Evolutionary conservation across 2,888 invertebrate species (phyloP).

Genomic region (Cryptosula pallasiana): DNA sequence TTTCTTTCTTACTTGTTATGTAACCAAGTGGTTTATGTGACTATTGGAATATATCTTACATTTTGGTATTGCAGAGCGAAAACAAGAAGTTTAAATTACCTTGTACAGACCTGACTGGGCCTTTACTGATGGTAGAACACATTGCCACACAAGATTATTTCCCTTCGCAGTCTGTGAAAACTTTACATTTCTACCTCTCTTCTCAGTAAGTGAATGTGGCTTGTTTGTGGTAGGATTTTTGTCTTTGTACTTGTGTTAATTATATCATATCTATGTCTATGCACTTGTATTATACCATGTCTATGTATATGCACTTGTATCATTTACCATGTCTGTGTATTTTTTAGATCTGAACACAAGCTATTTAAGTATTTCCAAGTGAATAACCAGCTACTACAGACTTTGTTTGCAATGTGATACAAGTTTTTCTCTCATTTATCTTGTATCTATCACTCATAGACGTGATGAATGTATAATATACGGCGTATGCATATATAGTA

Average conservation of each 20-base stretch:
- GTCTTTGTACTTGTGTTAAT: too few relatives aligned
- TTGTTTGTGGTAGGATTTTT: too few relatives aligned
- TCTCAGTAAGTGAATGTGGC: background rate
- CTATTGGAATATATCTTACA: background rate
- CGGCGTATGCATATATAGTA: too few relatives aligned
- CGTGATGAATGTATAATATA: too few relatives aligned
- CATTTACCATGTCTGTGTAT: too few relatives aligned
- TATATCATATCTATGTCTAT: too few relatives aligned
- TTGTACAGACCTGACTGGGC: constrained; percentile 62
- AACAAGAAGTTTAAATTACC: constrained; percentile 63
- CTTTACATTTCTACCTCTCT: constrained; percentile 1
- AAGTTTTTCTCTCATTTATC: background rate
- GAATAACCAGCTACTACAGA: constrained; percentile 38
- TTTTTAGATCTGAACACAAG: constrained; percentile 40
- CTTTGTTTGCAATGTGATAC: constrained; percentile 30
- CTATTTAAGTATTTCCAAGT: constrained; percentile 34
- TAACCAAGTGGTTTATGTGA: background rate
- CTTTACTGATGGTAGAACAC: constrained; percentile 60
- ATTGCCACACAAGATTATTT: constrained; percentile 59
- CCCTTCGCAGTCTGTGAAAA: constrained; percentile 39
- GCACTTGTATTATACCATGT: background rate
- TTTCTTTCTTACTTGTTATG: background rate
- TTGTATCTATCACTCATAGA: too few relatives aligned
- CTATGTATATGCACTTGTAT: background rate
- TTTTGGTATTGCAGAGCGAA: constrained; percentile 55